Base-by-base conservation (phyloP, 2,113 vertebrate species). In the Laterallus jamaicensis region DNA sequence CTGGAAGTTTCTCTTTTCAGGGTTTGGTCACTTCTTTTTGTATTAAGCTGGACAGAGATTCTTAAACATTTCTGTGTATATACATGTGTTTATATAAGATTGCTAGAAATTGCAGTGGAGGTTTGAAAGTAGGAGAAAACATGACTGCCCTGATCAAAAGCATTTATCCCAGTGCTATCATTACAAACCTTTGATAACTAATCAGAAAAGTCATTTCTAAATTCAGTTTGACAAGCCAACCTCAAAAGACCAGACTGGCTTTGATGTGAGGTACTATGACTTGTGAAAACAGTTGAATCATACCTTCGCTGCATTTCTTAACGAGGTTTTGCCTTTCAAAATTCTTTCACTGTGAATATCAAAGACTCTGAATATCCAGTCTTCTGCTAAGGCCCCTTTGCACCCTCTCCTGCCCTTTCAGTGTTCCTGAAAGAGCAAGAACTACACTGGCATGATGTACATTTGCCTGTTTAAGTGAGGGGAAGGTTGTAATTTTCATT, bases 211-310 rank as follows among this genome's bases (percentile, higher is more conserved):
- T 10, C 84, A 85, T 76, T 95, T 95, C 93, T 37, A 92, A 91
- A 96, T 92, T 93, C 74, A 58, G 26, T 95, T 95, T 95, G 91
- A 95, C 86, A 92, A 87, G 62, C 4, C 49, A 96, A 16, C 74
- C 84, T 92, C 66, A 95, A 89, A 95, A 95, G 89, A 89, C 9
- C 58, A 73, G 77, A 39, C 9, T 79, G 55, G 24, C 78, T 97
- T 97, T 96, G 89, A 95, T 87, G 91, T 73, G 44, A 92, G 70
- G 74, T 81, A 32, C 35, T 31, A 82, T 6, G 20, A 62, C 32
- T 64, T 79, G 49, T 77, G 86, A 77, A 95, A 95, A 75, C 75
- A 70, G 58, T 69, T 62, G 89, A 92, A 92, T 96, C 49, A 54
- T 58, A 54, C 49, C 62, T 79, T 84, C 86, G 18, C 26, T 39